Base-by-base conservation (phyloP, 1,140 invertebrate genomes). In the Bilobella aurantiaca region DNA sequence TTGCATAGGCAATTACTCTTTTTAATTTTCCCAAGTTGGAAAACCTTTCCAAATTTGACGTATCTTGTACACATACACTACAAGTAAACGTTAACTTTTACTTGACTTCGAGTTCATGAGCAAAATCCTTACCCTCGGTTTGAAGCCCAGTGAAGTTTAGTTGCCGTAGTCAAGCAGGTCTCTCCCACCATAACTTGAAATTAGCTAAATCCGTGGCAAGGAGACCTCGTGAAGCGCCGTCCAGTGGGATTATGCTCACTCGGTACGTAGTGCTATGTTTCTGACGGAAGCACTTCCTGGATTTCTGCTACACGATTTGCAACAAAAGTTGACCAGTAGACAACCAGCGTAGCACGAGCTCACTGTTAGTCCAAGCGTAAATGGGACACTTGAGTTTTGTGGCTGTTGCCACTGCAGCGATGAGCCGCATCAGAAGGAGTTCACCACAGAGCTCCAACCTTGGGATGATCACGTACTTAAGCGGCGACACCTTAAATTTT, bases 361-460 rank as follows among this genome's bases (percentile, higher is more conserved):
- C 74, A 2, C 77, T 76, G 66, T 79, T 77, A 12, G 66, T 70
- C 76, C 74, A 77, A 56, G 73, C 71, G n/a, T 68, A 57, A 29
- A 66, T 63, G 2, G 3, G 12, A 23, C 12, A 16, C 12, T 37
- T 3, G 31, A 62, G 29, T 14, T 62, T 34, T 12, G 25, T 5
- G 2, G 59, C 14, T 3, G 5, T 12, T 42, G 37, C 14, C 3
- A 64, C 27, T 0, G 25, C 47, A 23, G 25, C 30, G 1, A 64
- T 2, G n/a, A 64, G 27, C 14, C 34, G 18, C 18, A 32, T n/a
- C 34, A 64, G 21, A 0, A 64, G 31, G 1, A 58, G 3, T 18
- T 49, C 63, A 14, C 63, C 63, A 28, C 63, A 64, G 2, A 73
- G 57, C 46, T 70, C 73, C 1, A 74, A 31, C 28, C 69, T 23